Base-by-base conservation (phyloP, 2,797 vertebrate genomes). In the Etheostoma nigrum region DNA sequence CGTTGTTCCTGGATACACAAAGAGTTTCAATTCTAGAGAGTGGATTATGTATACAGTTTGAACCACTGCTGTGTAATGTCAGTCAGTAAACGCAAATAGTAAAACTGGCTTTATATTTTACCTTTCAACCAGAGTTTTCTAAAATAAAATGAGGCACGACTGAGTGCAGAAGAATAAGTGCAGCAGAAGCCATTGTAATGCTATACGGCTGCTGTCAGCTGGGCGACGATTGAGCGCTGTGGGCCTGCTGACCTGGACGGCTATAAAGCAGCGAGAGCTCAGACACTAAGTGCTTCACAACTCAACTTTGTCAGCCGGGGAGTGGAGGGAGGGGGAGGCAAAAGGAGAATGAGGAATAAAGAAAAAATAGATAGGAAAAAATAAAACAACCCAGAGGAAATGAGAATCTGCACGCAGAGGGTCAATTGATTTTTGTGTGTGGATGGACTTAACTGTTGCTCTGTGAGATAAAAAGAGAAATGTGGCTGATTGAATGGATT, bases 231-330 rank as follows among this genome's bases (percentile, higher is more conserved):
- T 75, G 84, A 88, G 62, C 70, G 16, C 82, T 9, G 67, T 23
- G 64, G 55, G 80, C 82, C 72, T 55, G 83, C 86, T 84, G 90
- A 89, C 85, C 88, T 78, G 82, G 49, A 33, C n/a, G 52, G 75
- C 85, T 27, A 73, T 90, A 89, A 89, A 88, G 68, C 85, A 83
- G 83, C 66, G 7, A 27, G 83, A 76, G 84, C 87, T 85, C 76
- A 19, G 76, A 81, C 84, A 30, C 85, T 84, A 88, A 90, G 88
- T 89, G 86, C 85, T 85, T 88, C 88, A 87, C 86, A 88, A 85
- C 72, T 91, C 86, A 84, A 79, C 79, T 85, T 61, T 87, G 86
- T 89, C 88, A 87, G 83, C 65, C 45, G 12, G 30, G 33, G 21
- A 4, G 33, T 0, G 53, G 14, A 21, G 9, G 19, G 40, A 47